Evolutionary conservation across 2,113 vertebrate species (phyloP).

Genomic region (Myocastor coypus): DNA sequence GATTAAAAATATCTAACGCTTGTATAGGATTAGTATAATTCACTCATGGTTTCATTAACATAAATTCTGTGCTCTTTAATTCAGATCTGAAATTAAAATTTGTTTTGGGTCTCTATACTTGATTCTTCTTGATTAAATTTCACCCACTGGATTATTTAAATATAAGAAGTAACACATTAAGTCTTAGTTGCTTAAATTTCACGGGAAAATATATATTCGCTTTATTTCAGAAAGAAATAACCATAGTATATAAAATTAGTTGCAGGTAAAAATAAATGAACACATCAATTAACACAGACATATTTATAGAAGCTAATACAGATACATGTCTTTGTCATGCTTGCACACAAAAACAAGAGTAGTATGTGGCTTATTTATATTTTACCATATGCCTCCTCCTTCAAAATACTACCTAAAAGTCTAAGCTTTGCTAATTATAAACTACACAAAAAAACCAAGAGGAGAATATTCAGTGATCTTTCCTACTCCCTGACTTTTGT

Average conservation of each 20-base stretch:
- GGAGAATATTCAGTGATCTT: not conserved
- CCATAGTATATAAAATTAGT: not conserved
- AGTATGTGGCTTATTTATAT: not conserved
- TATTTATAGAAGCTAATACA: not conserved
- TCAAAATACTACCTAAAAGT: not conserved
- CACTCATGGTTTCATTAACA: not conserved
- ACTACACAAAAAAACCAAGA: not conserved
- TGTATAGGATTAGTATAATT: not conserved
- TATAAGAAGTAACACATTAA: not conserved
- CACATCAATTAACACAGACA: not conserved
- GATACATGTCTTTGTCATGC: not conserved
- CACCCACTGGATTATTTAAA: not conserved
- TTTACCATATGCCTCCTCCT: not conserved
- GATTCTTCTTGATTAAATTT: not conserved
- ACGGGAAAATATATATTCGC: not conserved
- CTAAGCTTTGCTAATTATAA: not conserved
- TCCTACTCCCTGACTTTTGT: not conserved
- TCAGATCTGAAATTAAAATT: conserved; percentile 38
- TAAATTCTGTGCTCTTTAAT: not conserved
- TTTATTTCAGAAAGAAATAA: conserved; percentile 9
- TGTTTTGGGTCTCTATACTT: not conserved
- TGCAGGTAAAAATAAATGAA: not conserved
- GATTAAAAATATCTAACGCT: not conserved
- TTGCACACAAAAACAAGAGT: no score
- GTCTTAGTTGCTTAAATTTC: not conserved